Evolutionary conservation across 2,888 invertebrate genomes (phyloP).

Genomic region (Julus scandinavius): DNA sequence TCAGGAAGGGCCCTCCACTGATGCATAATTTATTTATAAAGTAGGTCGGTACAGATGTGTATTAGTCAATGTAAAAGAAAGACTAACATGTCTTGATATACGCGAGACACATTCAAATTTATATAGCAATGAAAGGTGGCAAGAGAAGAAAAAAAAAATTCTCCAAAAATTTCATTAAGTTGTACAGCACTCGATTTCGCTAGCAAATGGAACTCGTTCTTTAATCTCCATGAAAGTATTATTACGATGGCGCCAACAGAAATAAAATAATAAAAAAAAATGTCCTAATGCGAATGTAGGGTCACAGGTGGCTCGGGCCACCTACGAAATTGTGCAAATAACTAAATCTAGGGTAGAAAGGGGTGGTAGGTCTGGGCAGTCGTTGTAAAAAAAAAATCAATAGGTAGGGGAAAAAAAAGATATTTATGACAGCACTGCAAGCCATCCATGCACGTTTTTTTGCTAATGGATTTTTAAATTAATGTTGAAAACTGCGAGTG

Average conservation of each 20-base stretch:
- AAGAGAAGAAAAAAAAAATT: background rate
- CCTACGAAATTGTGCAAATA: background rate
- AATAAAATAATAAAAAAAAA: background rate
- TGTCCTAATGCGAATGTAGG: background rate
- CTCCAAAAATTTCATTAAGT: background rate
- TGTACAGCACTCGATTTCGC: background rate
- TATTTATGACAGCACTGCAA: slow-evolving; percentile 19
- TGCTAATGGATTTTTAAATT: background rate
- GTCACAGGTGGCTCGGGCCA: slow-evolving; percentile 2
- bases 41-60: slow-evolving; percentile 10
- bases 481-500: background rate
- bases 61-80: background rate
- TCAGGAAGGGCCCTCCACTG: background rate
- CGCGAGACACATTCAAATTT: slow-evolving; percentile 1
- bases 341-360: background rate
- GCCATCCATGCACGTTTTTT: background rate
- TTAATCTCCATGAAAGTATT: background rate
- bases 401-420: background rate
- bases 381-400: background rate
- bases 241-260: background rate
- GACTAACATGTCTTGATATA: background rate
- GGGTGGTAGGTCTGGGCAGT: background rate
- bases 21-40: background rate
- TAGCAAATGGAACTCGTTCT: slow-evolving; percentile 26
- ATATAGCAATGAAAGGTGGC: background rate